A percentile compares a stretch with the other conserved stretches of the same genome.
These are phyloP conservation scores for Synergus umbraculus DNA, from an alignment of 2,888 invertebrate species.

Conservation along the genomic window DNA sequence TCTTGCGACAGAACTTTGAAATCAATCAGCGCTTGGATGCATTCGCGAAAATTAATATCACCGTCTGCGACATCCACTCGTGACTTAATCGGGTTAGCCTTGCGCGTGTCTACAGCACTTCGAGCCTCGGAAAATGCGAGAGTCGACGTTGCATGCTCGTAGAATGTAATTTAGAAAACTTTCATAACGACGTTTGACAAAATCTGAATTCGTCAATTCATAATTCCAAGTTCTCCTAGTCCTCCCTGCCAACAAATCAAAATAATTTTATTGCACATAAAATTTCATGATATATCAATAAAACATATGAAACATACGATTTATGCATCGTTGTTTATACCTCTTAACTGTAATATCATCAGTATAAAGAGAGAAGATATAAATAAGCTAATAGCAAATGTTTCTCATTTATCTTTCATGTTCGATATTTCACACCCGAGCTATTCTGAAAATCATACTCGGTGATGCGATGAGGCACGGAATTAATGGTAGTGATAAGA, in stretches of 20 bases:
- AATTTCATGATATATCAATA: neutral
- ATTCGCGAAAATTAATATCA: constrained; percentile 75
- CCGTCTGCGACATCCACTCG: constrained; percentile 69
- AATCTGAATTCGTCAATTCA: constrained; percentile 58
- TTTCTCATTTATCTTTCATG: neutral
- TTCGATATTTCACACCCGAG: neutral
- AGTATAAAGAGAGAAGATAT: no score
- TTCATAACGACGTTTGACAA: constrained; percentile 58
- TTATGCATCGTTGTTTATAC: no score
- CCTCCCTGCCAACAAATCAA: neutral
- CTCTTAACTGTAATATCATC: no score
- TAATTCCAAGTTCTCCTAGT: neutral
- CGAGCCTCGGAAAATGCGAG: constrained; percentile 54
- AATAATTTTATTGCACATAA: neutral
- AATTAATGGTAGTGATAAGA: constrained; percentile 52
- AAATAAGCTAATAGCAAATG: neutral
- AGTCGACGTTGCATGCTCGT: constrained; percentile 48
- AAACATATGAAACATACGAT: neutral
- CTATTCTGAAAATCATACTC: neutral
- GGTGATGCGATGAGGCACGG: constrained; percentile 1
- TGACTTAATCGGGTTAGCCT: constrained; percentile 71
- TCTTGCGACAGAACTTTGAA: constrained; percentile 72
- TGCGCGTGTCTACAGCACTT: constrained; percentile 57
- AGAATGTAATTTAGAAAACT: constrained; percentile 59
- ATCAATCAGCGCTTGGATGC: constrained; percentile 74